These are phyloP conservation scores for Ennomos fuscantarius DNA, from an alignment of 2,888 invertebrate species.

Conservation along the genomic window DNA sequence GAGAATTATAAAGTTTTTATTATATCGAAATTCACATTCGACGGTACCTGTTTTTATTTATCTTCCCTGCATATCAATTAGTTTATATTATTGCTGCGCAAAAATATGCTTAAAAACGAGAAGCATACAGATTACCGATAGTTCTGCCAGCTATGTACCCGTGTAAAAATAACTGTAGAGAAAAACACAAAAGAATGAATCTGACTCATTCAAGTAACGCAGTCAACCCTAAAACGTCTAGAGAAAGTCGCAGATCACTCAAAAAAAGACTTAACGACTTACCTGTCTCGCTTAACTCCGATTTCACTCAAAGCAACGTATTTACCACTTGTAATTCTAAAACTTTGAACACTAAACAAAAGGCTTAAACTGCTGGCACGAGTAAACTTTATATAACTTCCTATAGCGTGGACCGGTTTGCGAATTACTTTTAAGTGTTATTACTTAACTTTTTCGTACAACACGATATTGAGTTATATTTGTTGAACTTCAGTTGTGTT, in stretches of 20 bases:
- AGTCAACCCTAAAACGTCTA: slow-evolving; percentile 34
- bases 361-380: slow-evolving; percentile 40
- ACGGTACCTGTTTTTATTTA: slow-evolving; percentile 10
- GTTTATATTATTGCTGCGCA: neutral
- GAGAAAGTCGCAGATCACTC: slow-evolving; percentile 35
- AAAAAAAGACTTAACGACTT: slow-evolving; percentile 31
- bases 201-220: slow-evolving; percentile 28
- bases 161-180: slow-evolving; percentile 22
- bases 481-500: slow-evolving; percentile 16
- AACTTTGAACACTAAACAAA: slow-evolving; percentile 66
- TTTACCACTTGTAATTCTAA: slow-evolving; percentile 34
- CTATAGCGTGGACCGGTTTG: slow-evolving; percentile 59
- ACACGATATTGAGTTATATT: slow-evolving; percentile 6
- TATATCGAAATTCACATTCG: slow-evolving; percentile 9
- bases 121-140: slow-evolving; percentile 9
- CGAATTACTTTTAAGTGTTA: slow-evolving; percentile 31
- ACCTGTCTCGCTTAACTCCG: slow-evolving; percentile 33
- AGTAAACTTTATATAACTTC: slow-evolving; percentile 69
- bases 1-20: neutral
- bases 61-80: slow-evolving; percentile 10
- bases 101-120: slow-evolving; percentile 5
- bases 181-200: slow-evolving; percentile 24
- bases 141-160: slow-evolving; percentile 6
- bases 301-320: slow-evolving; percentile 34
- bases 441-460: slow-evolving; percentile 14